Conservation (phyloP, 2,888 invertebrate genomes). For the Dioctria linearis region DNA sequence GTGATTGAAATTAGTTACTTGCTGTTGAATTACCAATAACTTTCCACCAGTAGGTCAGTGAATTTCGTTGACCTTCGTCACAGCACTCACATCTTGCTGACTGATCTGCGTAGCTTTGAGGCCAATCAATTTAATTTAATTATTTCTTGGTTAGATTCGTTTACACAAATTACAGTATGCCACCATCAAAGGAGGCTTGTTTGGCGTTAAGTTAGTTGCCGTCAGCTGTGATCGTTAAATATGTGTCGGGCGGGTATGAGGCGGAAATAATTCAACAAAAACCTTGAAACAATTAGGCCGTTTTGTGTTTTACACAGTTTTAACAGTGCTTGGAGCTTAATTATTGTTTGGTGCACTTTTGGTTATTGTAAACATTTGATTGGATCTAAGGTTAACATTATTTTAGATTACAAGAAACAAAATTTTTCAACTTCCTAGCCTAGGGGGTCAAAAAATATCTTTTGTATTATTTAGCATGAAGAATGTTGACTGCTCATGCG, state of each 20-base stretch:
- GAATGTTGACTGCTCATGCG: too few relatives aligned
- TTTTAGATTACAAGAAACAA: too few relatives aligned
- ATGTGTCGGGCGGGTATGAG: neutral
- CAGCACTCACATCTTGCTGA: neutral
- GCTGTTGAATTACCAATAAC: neutral
- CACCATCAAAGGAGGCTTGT: neutral
- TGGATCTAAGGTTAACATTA: too few relatives aligned
- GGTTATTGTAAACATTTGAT: too few relatives aligned
- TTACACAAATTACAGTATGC: neutral
- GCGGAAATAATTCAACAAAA: neutral
- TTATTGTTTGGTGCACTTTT: constrained; percentile 1
- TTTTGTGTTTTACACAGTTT: constrained; percentile 14
- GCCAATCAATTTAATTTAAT: constrained; percentile 35
- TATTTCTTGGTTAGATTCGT: neutral
- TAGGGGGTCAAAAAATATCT: too few relatives aligned
- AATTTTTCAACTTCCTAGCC: too few relatives aligned
- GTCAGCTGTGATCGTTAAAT: constrained; percentile 2
- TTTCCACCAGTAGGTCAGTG: constrained; percentile 7
- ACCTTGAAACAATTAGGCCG: constrained; percentile 17
- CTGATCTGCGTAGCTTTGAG: constrained; percentile 13
- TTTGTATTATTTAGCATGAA: too few relatives aligned
- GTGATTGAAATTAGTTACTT: neutral
- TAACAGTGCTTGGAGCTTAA: constrained; percentile 6
- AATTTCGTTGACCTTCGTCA: constrained; percentile 8
- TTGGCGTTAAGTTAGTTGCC: neutral